phyloP scores from a whole-genome alignment of 2,888 invertebrate genomes.

The Heliconius cydno region DNA sequence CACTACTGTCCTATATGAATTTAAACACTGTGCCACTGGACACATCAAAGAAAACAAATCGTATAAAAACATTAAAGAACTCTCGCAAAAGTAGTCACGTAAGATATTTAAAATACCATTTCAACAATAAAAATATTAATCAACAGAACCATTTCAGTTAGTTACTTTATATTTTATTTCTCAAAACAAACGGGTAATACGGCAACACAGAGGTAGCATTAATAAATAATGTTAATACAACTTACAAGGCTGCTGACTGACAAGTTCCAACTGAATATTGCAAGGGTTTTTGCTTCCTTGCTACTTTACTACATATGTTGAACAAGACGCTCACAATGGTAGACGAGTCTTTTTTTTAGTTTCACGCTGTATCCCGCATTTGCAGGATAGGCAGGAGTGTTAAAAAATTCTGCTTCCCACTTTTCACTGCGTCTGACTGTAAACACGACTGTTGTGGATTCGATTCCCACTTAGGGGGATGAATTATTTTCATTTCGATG shows the following conservation, averaged over 20 bases:
- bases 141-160: not conserved
- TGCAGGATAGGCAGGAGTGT: too few species aligned
- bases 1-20: too few species aligned
- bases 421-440: too few species aligned
- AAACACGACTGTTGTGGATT: too few species aligned
- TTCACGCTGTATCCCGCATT: too few species aligned
- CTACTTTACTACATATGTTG: slow-evolving; percentile 10
- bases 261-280: slow-evolving; percentile 64
- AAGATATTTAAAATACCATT: not conserved
- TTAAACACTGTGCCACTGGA: too few species aligned
- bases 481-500: too few species aligned
- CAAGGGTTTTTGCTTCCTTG: slow-evolving; percentile 49
- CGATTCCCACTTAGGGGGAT: too few species aligned
- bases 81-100: not conserved
- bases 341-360: too few species aligned
- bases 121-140: not conserved
- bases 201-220: slow-evolving; percentile 42
- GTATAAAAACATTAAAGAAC: not conserved
- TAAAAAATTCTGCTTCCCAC: too few species aligned
- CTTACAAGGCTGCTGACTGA: slow-evolving; percentile 59
- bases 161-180: not conserved
- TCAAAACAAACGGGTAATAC: slow-evolving; percentile 1
- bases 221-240: slow-evolving; percentile 53
- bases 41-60: too few species aligned
- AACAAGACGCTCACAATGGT: slow-evolving; percentile 24